Percentiles rank a stretch among this genome's conserved stretches.
Evolutionary conservation across 2,113 vertebrate species (phyloP).

Genomic region (Delphinapterus leucas): DNA sequence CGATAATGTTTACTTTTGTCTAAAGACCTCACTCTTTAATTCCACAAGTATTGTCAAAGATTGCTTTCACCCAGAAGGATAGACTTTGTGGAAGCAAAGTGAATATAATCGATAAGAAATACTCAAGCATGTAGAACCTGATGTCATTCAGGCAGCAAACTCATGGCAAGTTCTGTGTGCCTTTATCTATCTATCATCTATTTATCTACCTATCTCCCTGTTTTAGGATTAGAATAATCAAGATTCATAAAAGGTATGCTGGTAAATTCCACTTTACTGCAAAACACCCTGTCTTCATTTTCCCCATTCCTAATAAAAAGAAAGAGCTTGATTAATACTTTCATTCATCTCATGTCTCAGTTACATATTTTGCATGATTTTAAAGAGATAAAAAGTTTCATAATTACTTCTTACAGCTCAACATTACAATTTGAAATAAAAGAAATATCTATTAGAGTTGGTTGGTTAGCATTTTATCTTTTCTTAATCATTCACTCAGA

Average conservation of each 20-base stretch:
- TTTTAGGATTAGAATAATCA: not conserved
- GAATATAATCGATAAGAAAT: not conserved
- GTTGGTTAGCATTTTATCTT: not conserved
- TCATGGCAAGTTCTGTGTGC: not conserved
- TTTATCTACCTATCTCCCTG: not conserved
- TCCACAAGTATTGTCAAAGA: not conserved
- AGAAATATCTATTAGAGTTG: not conserved
- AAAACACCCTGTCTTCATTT: not conserved
- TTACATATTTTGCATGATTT: not conserved
- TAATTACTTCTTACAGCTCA: not conserved
- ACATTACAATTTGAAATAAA: not conserved
- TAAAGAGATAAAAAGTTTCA: not conserved
- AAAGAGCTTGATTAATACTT: not conserved
- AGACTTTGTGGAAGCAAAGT: not conserved
- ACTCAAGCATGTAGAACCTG: not conserved
- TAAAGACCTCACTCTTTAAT: not conserved
- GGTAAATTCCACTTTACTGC: not conserved
- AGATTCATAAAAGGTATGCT: not conserved
- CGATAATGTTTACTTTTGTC: not conserved
- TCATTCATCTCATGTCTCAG: not conserved
- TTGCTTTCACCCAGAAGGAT: not conserved
- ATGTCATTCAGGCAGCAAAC: not conserved
- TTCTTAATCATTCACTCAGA: not conserved
- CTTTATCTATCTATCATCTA: not conserved
- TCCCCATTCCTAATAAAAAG: not conserved